Conservation (phyloP, 2,113 vertebrate genomes). For the Pseudopipra pipra region DNA sequence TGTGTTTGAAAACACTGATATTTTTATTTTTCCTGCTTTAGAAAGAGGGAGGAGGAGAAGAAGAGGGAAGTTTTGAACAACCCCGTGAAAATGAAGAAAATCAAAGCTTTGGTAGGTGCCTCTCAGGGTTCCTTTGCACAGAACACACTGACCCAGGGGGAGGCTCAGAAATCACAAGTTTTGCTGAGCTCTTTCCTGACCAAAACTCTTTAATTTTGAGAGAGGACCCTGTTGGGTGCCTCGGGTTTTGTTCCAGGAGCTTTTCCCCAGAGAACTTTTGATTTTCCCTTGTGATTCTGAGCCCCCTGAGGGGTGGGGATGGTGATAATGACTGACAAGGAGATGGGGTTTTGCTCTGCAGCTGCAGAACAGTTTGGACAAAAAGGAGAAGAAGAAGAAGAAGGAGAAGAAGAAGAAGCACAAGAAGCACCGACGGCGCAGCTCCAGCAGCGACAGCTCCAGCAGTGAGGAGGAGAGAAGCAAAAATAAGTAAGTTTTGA, state of each 20-base stretch:
- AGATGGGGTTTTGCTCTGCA: constrained; percentile 31
- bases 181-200: rapidly evolving
- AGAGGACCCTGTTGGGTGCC: not conserved
- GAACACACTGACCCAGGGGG: not conserved
- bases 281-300: not conserved
- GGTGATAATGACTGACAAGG: too few species aligned
- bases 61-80: constrained; percentile 94
- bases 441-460: constrained; percentile 66
- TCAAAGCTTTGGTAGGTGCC: constrained; percentile 88
- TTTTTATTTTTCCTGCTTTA: constrained; percentile 33
- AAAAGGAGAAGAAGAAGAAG: constrained; percentile 84
- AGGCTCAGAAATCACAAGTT: not conserved
- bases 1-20: not conserved
- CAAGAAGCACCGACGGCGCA: constrained; percentile 79
- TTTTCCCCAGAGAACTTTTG: not conserved
- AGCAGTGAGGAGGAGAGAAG: constrained; percentile 77
- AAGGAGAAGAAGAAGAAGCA: constrained; percentile 82
- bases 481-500: constrained; percentile 39
- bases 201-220: not conserved
- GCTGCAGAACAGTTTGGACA: constrained; percentile 93
- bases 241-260: not conserved
- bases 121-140: not conserved
- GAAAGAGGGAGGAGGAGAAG: constrained; percentile 94
- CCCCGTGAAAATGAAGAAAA: constrained; percentile 98
- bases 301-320: too few species aligned